Evolutionary conservation across 1,140 invertebrate species (phyloP).

Genomic region (Drepana arcuata): DNA sequence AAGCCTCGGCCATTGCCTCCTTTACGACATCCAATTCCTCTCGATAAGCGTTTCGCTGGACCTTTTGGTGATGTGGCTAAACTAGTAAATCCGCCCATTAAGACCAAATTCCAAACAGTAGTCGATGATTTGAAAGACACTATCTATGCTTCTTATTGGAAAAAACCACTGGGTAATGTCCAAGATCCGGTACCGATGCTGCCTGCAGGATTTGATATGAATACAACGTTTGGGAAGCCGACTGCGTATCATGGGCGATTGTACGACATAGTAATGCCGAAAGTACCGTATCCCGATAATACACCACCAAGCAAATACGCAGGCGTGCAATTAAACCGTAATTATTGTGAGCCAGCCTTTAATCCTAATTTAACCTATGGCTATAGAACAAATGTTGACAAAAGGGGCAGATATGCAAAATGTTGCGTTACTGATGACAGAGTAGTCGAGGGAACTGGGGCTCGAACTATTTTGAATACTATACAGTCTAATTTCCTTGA

Average conservation of each 20-base stretch:
- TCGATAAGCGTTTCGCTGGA: constrained; percentile 41
- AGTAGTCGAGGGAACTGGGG: constrained; percentile 33
- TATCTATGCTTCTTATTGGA: constrained; percentile 68
- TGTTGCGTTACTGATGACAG: constrained; percentile 62
- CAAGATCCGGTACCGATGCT: constrained; percentile 63
- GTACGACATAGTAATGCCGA: constrained; percentile 50
- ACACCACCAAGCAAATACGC: constrained; percentile 46
- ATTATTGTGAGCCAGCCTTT: constrained; percentile 51
- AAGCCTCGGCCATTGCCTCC: constrained; percentile 41
- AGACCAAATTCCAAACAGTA: constrained; percentile 67
- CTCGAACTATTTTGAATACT: constrained; percentile 36
- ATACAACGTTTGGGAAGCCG: constrained; percentile 64
- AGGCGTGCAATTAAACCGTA: constrained; percentile 45
- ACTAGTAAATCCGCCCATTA: constrained; percentile 50
- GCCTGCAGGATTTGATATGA: constrained; percentile 60
- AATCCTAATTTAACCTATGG: constrained; percentile 53
- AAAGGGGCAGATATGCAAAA: constrained; percentile 54
- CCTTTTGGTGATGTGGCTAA: constrained; percentile 27
- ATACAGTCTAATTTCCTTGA: constrained; percentile 55
- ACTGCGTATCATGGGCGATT: constrained; percentile 34
- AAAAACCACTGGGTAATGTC: constrained; percentile 49
- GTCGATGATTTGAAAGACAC: constrained; percentile 70
- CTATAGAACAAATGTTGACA: constrained; percentile 53
- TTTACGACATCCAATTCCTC: constrained; percentile 28
- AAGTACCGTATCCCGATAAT: constrained; percentile 44